Percentiles rank a stretch among this genome's conserved stretches.
Evolutionary conservation across 2,113 vertebrate genomes (phyloP).

Genomic region (Arvicanthis niloticus): DNA sequence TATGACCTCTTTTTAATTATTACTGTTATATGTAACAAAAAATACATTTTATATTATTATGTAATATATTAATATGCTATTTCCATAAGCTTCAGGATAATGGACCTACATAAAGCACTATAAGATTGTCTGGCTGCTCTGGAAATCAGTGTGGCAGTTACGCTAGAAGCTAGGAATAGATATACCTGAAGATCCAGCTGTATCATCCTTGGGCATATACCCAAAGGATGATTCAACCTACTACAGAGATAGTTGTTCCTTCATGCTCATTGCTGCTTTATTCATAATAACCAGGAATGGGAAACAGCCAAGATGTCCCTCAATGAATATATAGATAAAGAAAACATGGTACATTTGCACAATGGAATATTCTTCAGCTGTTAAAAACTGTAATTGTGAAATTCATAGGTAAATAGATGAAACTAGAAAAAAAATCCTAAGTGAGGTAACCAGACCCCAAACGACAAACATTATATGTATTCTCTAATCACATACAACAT

Average conservation of each 20-base stretch:
- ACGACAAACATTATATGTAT: not conserved
- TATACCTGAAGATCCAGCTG: no score
- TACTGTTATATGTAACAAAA: not conserved
- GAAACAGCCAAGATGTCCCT: not conserved
- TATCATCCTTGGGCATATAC: no score
- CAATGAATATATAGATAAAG: not conserved
- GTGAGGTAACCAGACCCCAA: not conserved
- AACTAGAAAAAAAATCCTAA: not conserved
- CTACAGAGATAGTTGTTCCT: not conserved
- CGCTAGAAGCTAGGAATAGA: not conserved
- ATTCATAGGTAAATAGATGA: not conserved
- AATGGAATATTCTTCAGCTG: not conserved
- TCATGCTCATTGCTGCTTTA: not conserved
- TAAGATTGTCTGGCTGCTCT: not conserved
- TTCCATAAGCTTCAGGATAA: conserved; percentile 34
- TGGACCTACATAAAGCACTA: not conserved
- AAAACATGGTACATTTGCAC: not conserved
- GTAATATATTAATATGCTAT: not conserved
- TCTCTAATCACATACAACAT: not conserved
- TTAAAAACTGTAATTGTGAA: not conserved
- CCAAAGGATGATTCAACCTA: not conserved
- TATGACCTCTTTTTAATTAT: not conserved
- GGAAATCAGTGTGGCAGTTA: not conserved
- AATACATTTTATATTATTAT: not conserved
- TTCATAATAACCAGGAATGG: not conserved